Base-by-base conservation (phyloP, 2,113 vertebrate species). In the Oceanodroma tethys region DNA sequence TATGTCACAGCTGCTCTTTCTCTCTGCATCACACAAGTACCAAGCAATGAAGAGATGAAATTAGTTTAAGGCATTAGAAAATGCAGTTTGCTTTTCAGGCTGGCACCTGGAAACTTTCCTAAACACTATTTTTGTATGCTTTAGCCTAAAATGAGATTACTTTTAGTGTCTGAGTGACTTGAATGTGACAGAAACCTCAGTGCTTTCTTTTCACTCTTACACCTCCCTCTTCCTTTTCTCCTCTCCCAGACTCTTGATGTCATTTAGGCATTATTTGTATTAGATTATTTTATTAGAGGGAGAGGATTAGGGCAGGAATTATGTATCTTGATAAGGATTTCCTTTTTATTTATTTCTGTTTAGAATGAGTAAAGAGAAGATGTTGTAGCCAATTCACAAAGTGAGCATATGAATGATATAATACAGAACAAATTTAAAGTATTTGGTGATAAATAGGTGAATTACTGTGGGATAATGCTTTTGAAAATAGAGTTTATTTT, bases 391-490 rank as follows among this genome's bases (percentile, higher is more conserved):
- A 76, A 26, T 63, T 87, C 36, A 43, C 29, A 11, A 78, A 75
- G 40, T 34, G 70, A 93, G 50, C 32, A 9, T 38, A 9, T 17
- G 56, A 83, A 71, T 50, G 65, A 72, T 63, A 16, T 14, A 55
- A 95, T 88, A 86, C 45, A 93, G 92, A 93, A 88, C 72, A 63
- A 75, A 45, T 60, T 92, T 93, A 34, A 75, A 83, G 82, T 56
- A 92, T 89, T 90, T 90, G 82, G 63, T 95, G 68, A 53, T 91
- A 73, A 95, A 83, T 63, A 84, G 72, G 42, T 74, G 91, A 90
- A 92, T 94, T 95, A 86, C 91, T 95, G 81, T 88, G 82, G 73
- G 59, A 87, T 88, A 78, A 86, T 73, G 70, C 93, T 95, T 94
- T 94, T 86, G 71, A 75, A 98, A 97, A 83, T 22, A 78, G 88